Evolutionary conservation across 2,113 vertebrate species (phyloP).

Genomic region (Dinomys branickii): DNA sequence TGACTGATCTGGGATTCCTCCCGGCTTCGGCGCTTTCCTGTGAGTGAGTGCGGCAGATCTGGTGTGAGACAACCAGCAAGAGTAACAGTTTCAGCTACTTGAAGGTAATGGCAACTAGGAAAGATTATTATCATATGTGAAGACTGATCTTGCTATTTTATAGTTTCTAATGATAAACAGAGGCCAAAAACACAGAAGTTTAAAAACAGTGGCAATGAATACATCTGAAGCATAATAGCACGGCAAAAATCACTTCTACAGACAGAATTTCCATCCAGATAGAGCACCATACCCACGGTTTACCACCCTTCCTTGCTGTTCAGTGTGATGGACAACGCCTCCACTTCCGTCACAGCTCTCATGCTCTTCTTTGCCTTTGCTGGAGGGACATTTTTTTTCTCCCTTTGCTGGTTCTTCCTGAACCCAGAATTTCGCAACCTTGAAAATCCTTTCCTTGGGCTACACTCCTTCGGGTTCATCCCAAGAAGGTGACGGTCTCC

Average conservation of each 20-base stretch:
- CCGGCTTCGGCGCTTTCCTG: background rate
- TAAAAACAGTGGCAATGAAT: background rate
- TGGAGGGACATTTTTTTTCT: background rate
- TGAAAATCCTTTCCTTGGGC: background rate
- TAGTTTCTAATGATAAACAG: background rate
- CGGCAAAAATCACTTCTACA: background rate
- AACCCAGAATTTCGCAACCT: background rate
- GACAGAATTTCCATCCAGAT: background rate
- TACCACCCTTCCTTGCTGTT: background rate
- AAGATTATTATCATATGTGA: background rate
- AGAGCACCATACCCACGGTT: accelerated
- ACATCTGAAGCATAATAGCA: background rate
- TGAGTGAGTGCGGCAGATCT: background rate
- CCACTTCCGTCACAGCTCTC: accelerated
- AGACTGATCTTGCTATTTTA: background rate
- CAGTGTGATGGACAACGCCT: accelerated
- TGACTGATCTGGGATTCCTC: background rate
- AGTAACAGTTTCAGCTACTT: accelerated
- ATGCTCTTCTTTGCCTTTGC: background rate
- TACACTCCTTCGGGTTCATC: background rate
- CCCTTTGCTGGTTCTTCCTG: background rate
- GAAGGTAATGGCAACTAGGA: background rate
- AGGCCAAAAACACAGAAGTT: background rate
- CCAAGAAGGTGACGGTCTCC: background rate
- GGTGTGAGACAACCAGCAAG: background rate